phyloP scores from a whole-genome alignment of 2,113 vertebrate genomes.

The Poeciliopsis retropinna region DNA sequence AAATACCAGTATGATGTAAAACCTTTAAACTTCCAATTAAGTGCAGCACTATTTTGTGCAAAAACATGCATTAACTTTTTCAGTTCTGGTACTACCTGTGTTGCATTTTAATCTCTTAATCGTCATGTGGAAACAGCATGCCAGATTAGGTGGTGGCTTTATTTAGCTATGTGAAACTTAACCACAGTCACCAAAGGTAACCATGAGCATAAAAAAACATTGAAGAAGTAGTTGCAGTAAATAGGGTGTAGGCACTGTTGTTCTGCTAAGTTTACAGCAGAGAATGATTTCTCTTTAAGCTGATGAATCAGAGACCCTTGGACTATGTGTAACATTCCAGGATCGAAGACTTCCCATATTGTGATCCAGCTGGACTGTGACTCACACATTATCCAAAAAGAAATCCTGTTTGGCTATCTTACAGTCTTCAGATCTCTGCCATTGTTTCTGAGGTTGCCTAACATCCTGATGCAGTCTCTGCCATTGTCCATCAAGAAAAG shows the following conservation, averaged over 20 bases:
- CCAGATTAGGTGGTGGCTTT: slow-evolving; percentile 4
- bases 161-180: background rate
- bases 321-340: slow-evolving; percentile 29
- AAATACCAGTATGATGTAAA: slow-evolving; percentile 28
- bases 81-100: background rate
- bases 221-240: background rate
- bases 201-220: background rate
- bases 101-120: background rate
- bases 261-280: slow-evolving; percentile 20
- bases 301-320: slow-evolving; percentile 20
- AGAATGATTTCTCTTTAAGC: slow-evolving; percentile 8
- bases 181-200: slow-evolving; percentile 15
- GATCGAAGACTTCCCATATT: slow-evolving; percentile 12
- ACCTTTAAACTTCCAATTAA: slow-evolving; percentile 3
- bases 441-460: slow-evolving; percentile 16
- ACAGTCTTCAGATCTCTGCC: background rate
- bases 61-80: background rate
- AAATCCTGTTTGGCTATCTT: slow-evolving; percentile 47
- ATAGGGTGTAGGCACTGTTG: background rate
- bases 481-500: slow-evolving; percentile 2
- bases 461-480: slow-evolving; percentile 18
- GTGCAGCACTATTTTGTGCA: background rate
- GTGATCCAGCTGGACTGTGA: slow-evolving; percentile 52
- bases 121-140: background rate
- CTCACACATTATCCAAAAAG: slow-evolving; percentile 49